Conservation (phyloP, 2,113 vertebrate species). For the Pseudolaguvia tuberculata region DNA sequence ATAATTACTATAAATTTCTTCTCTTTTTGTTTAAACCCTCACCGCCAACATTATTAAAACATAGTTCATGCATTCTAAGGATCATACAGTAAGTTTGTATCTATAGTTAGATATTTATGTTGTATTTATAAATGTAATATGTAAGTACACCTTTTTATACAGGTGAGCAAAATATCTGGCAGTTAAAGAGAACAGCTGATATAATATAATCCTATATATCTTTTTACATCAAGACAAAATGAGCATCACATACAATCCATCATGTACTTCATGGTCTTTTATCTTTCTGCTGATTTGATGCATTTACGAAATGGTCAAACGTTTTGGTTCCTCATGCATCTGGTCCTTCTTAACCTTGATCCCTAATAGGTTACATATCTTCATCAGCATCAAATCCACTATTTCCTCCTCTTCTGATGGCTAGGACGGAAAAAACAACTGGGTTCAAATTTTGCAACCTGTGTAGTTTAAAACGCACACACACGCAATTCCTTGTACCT, state of each 20-base stretch:
- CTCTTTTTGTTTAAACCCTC: too few relatives aligned
- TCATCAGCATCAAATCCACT: slow-evolving; percentile 31
- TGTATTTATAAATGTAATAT: too few relatives aligned
- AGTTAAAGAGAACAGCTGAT: too few relatives aligned
- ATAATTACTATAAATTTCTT: too few relatives aligned
- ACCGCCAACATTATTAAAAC: too few relatives aligned
- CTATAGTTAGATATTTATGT: too few relatives aligned
- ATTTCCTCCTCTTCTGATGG: slow-evolving; percentile 43
- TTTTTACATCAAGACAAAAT: background rate
- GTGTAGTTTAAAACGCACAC: background rate
- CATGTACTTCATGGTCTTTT: background rate
- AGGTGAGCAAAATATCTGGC: background rate
- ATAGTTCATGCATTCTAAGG: too few relatives aligned
- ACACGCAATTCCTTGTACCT: slow-evolving; percentile 63
- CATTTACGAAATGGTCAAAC: slow-evolving; percentile 28
- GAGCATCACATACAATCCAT: slow-evolving; percentile 12
- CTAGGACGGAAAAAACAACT: background rate
- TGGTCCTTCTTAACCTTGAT: slow-evolving; percentile 43
- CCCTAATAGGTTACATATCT: slow-evolving; percentile 35
- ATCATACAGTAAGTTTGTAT: too few relatives aligned
- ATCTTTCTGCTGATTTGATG: background rate
- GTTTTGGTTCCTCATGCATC: slow-evolving; percentile 5
- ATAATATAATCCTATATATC: too few relatives aligned
- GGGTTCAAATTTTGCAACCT: background rate
- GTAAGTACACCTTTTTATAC: too few relatives aligned